phyloP scores from a whole-genome alignment of 2,797 vertebrate genomes.

The Cetoscarus ocellatus region DNA sequence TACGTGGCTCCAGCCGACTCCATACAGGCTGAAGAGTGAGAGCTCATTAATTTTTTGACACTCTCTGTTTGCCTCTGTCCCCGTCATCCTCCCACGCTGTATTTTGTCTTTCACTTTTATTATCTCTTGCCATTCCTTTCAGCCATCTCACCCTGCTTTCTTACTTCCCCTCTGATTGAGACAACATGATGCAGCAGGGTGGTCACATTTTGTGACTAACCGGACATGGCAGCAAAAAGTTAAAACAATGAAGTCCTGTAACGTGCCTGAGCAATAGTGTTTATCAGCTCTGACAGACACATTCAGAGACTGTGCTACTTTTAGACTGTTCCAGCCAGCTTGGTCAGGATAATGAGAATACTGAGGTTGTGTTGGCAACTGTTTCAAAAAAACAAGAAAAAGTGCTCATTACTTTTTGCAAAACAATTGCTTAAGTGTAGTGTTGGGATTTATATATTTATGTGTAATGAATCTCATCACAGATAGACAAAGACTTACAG shows the following conservation, averaged over 20 bases:
- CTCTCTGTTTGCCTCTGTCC: background rate
- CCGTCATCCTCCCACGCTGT: background rate
- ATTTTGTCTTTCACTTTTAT: background rate
- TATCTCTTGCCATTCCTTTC: background rate
- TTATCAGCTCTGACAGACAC: constrained; percentile 49
- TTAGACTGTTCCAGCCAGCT: constrained; percentile 11
- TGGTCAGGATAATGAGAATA: constrained; percentile 13
- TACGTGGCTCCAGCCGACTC: constrained; percentile 98
- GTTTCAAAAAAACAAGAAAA: background rate
- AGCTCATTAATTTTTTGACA: background rate
- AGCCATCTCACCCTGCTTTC: constrained; percentile 1
- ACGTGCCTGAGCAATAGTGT: constrained; percentile 9
- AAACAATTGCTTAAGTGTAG: background rate
- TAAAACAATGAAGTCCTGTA: constrained; percentile 44
- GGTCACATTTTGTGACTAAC: constrained; percentile 26
- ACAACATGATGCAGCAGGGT: background rate
- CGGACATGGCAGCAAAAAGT: constrained; percentile 7
- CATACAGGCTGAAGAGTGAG: constrained; percentile 99
- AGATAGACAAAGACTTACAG: no score
- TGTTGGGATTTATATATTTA: no score
- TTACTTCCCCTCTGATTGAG: constrained; percentile 25
- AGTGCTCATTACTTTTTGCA: constrained; percentile 2
- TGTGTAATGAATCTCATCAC: no score
- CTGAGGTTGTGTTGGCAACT: background rate
- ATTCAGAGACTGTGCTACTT: constrained; percentile 1